Base-by-base conservation (phyloP, 2,113 vertebrate genomes). In the Oryzias melastigma region DNA sequence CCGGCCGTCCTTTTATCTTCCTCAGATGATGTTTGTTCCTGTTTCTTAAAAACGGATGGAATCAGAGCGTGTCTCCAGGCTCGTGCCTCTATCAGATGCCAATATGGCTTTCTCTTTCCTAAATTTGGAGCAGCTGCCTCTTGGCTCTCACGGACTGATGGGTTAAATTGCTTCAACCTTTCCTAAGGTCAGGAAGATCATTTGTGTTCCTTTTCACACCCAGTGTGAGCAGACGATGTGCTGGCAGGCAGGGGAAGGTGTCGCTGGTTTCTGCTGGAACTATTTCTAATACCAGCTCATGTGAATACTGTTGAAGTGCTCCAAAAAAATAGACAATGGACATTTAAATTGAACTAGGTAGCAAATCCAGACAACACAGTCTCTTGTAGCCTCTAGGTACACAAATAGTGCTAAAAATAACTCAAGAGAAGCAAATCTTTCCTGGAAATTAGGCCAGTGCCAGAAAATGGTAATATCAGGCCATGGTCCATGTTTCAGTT, bases 111-210 rank as follows among this genome's bases (percentile, higher is more conserved):
- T 63, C 63, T 56, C 48, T 25, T 40, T 60, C 64, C 65, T 69
- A 75, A 65, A 82, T 77, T 71, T 80, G 77, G 81, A 81, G 66
- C 58, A 52, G 56, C 72, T 77, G 65, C 74, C 77, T 82, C 65
- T 52, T 18, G 15, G 66, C 70, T 80, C 51, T 66, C 29, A 7
- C 61, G 7, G 18, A 68, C 55, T 67, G 80, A 85, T 52, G 59
- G 80, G 73, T 86, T 65, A 74, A 80, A 80, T 82, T 80, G 57
- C 64, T 71, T 74, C 27, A 20, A 62, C 58, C 68, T 44, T 5
- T 78, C n/a, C 68, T 71, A 83, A 88, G 78, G 80, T 78, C 76
- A 80, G 24, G 56, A n/a, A 50, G 47, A 68, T 73, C 72, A 44
- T 24, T 71, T 1, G 4, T 41, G 27, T 65, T 14, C 3, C 18